phyloP scores from a whole-genome alignment of 1,140 invertebrate genomes.

The Agrypnia vestita region DNA sequence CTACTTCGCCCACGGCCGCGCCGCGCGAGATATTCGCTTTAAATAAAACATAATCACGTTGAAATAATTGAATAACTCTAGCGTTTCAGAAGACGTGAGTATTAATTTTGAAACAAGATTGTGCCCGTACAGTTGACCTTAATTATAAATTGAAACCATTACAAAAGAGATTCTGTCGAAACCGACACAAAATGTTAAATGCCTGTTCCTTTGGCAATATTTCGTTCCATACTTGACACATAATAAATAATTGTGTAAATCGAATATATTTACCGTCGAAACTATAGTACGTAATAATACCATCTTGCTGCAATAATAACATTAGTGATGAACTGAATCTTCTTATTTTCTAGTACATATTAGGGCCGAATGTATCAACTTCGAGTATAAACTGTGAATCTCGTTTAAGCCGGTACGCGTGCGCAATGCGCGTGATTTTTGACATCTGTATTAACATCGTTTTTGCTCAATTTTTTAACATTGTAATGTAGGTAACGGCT shows the following conservation, averaged over 20 bases:
- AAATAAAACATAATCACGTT: constrained; percentile 13
- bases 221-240: constrained; percentile 21
- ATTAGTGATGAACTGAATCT: too few species aligned
- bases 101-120: constrained; percentile 20
- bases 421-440: too few species aligned
- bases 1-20: not conserved
- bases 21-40: not conserved
- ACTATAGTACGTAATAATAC: too few species aligned
- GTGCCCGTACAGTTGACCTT: constrained; percentile 37
- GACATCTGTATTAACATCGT: too few species aligned
- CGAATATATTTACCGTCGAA: too few species aligned
- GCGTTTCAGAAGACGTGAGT: constrained; percentile 25
- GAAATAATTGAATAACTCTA: not conserved
- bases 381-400: too few species aligned
- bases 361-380: too few species aligned
- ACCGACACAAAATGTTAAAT: constrained; percentile 36
- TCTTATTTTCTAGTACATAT: too few species aligned
- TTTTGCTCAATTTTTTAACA: too few species aligned
- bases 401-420: too few species aligned
- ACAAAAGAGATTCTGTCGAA: constrained; percentile 43
- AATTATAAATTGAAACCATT: constrained; percentile 46
- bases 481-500: too few species aligned
- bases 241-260: constrained; percentile 9
- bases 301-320: too few species aligned
- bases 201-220: constrained; percentile 30